phyloP scores from a whole-genome alignment of 2,888 invertebrate species.

The Hirtodrosophila histrioides region DNA sequence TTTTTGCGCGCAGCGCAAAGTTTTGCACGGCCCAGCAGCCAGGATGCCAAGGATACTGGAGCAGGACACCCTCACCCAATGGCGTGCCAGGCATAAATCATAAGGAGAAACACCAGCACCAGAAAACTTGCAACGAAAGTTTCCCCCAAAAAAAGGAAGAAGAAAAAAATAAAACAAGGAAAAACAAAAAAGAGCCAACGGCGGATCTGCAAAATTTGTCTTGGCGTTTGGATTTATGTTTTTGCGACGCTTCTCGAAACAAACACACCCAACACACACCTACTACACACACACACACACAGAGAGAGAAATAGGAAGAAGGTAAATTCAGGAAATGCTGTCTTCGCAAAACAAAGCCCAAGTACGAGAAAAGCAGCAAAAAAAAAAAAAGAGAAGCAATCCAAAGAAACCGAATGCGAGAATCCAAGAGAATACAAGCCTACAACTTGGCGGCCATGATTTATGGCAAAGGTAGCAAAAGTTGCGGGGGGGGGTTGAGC shows the following conservation, averaged over 20 bases:
- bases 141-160: constrained; percentile 29
- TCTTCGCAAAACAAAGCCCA: constrained; percentile 81
- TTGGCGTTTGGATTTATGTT: constrained; percentile 80
- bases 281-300: constrained; percentile 14
- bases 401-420: constrained; percentile 35
- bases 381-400: constrained; percentile 34
- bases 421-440: constrained; percentile 58
- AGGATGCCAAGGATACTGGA: constrained; percentile 25
- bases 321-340: constrained; percentile 80
- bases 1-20: constrained; percentile 67
- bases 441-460: constrained; percentile 68
- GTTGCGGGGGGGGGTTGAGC: constrained; percentile 45
- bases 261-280: constrained; percentile 54
- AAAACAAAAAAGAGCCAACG: constrained; percentile 38
- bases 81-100: constrained; percentile 73
- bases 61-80: constrained; percentile 67
- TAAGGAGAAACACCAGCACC: constrained; percentile 62
- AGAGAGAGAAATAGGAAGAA: constrained; percentile 45
- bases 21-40: constrained; percentile 57
- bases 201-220: constrained; percentile 82
- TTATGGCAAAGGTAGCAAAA: constrained; percentile 77
- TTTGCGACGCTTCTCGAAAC: constrained; percentile 75
- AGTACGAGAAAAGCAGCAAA: constrained; percentile 36
- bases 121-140: constrained; percentile 70
- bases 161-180: constrained; percentile 1